Percentiles rank a stretch among this genome's conserved stretches.
Evolutionary conservation across 2,113 vertebrate species (phyloP).

Genomic region (Limnothrissa miodon): DNA sequence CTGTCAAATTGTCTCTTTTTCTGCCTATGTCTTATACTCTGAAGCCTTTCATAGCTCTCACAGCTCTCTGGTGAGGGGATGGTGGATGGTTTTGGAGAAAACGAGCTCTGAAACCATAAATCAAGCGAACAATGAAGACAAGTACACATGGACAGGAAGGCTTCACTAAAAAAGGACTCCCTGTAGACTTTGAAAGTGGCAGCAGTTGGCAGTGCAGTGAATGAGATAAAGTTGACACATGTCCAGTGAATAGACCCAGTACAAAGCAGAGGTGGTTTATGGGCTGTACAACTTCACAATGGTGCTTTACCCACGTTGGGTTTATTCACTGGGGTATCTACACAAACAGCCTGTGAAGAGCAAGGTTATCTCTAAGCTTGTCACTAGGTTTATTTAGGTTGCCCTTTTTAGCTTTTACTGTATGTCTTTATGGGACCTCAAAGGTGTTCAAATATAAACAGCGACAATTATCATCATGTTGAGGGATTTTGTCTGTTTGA

Average conservation of each 20-base stretch:
- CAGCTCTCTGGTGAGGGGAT: not conserved
- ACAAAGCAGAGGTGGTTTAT: not conserved
- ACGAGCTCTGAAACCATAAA: not conserved
- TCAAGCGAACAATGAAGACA: not conserved
- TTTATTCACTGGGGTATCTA: not conserved
- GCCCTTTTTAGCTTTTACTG: too few relatives aligned
- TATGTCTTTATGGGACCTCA: not conserved
- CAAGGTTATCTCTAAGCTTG: not conserved
- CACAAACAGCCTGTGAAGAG: not conserved
- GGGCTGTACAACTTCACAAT: not conserved
- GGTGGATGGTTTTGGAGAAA: not conserved
- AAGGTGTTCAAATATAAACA: not conserved
- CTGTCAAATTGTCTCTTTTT: not conserved
- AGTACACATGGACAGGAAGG: not conserved
- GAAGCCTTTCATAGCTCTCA: not conserved
- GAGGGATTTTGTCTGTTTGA: not conserved
- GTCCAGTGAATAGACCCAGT: not conserved
- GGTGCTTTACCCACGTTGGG: not conserved
- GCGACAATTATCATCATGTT: not conserved
- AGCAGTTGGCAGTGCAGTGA: not conserved
- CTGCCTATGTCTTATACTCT: not conserved
- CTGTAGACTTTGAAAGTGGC: not conserved
- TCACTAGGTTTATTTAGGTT: not conserved
- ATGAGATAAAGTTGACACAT: conserved; percentile 1
- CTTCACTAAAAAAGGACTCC: not conserved